phyloP scores from a whole-genome alignment of 2,113 vertebrate genomes.

The Zingel zingel region DNA sequence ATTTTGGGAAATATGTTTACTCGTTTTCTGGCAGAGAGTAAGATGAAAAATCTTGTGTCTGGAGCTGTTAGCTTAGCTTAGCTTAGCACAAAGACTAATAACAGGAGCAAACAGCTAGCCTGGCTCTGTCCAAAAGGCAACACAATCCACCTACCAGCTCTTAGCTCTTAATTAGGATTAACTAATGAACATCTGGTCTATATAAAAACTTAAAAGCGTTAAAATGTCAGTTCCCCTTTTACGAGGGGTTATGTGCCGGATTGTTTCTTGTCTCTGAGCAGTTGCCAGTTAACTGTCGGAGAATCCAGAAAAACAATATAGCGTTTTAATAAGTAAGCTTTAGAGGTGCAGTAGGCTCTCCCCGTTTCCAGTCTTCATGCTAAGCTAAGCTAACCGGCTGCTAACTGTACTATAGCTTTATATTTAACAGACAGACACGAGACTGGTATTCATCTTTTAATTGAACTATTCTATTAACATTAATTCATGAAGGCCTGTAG shows the following conservation, averaged over 20 bases:
- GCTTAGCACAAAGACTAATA: slow-evolving; percentile 3
- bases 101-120: not conserved
- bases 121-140: not conserved
- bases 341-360: not conserved
- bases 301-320: not conserved
- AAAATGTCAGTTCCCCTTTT: not conserved
- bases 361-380: not conserved
- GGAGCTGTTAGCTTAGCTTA: not conserved
- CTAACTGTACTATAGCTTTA: not conserved
- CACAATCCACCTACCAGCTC: not conserved
- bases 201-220: not conserved
- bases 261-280: not conserved
- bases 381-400: slow-evolving; percentile 1
- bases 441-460: not conserved
- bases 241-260: not conserved
- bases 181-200: not conserved
- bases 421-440: not conserved
- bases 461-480: not conserved
- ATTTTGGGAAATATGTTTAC: slow-evolving; percentile 1
- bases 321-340: not conserved
- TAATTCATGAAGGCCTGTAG: slow-evolving; percentile 17
- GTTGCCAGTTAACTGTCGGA: too few species aligned
- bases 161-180: not conserved
- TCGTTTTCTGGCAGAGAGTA: not conserved
- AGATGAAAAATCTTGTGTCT: slow-evolving; percentile 6